A percentile compares a stretch with the other conserved stretches of the same genome.
Conservation (phyloP, 2,797 vertebrate species). For the Hapalemur alaotrensis region DNA sequence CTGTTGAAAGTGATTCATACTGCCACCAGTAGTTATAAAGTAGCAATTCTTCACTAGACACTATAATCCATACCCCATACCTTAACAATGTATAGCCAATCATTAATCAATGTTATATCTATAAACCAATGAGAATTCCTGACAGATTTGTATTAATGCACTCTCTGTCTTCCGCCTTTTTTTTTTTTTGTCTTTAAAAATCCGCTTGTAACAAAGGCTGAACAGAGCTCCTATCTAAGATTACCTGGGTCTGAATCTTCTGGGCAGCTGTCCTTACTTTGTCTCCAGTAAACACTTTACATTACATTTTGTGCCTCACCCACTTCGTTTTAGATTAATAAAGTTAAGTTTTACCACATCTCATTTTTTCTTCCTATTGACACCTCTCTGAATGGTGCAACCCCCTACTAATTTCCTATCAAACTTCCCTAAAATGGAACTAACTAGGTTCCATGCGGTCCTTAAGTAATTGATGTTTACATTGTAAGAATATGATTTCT, state of each 20-base stretch:
- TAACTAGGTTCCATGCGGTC: neutral
- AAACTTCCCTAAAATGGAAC: neutral
- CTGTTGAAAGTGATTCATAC: neutral
- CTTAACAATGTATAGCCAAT: neutral
- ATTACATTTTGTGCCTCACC: neutral
- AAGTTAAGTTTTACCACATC: neutral
- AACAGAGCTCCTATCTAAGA: neutral
- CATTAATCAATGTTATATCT: neutral
- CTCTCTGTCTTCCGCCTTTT: neutral
- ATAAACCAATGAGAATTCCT: neutral
- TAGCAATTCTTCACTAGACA: neutral
- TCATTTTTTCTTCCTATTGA: neutral
- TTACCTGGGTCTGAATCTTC: neutral
- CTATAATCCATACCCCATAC: neutral
- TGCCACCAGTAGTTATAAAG: neutral
- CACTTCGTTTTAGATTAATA: neutral
- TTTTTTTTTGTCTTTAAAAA: neutral
- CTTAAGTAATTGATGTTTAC: neutral
- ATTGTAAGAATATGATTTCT: neutral
- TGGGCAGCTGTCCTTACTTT: neutral
- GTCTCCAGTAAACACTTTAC: neutral
- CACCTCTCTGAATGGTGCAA: neutral
- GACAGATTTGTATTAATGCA: neutral
- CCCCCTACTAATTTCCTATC: neutral
- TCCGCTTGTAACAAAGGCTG: neutral